These are phyloP conservation scores for Haemorhous mexicanus DNA, from an alignment of 2,113 vertebrate species.

Conservation along the genomic window DNA sequence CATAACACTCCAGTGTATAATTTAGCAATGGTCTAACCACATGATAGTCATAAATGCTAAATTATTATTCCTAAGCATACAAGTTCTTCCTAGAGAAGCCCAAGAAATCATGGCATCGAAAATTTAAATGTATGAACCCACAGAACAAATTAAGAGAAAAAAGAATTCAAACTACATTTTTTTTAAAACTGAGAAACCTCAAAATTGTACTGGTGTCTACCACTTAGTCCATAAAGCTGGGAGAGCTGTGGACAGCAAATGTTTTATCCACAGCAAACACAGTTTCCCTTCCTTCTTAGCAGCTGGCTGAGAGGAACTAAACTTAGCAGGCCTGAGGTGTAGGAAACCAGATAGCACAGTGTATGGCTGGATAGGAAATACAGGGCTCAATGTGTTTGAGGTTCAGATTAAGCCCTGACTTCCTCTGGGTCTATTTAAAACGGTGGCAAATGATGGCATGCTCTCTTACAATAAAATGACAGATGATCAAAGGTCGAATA, in stretches of 20 bases:
- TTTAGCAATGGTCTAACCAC: neutral
- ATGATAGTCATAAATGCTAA: neutral
- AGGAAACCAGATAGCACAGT: constrained; percentile 79
- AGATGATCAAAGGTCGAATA: constrained; percentile 74
- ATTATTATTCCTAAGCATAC: neutral
- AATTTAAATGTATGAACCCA: neutral
- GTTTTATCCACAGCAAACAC: constrained; percentile 20
- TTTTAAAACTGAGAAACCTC: neutral
- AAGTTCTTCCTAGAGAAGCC: neutral
- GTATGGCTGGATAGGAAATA: constrained; percentile 76
- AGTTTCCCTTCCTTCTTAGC: constrained; percentile 67
- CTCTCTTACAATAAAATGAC: constrained; percentile 73
- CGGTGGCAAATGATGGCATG: constrained; percentile 72
- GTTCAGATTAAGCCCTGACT: constrained; percentile 79
- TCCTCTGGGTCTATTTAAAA: constrained; percentile 80
- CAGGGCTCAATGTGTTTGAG: constrained; percentile 79
- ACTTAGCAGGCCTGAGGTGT: constrained; percentile 77
- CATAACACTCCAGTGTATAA: neutral
- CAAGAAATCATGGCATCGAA: neutral
- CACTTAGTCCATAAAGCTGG: neutral
- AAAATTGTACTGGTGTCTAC: neutral
- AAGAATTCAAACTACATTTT: neutral
- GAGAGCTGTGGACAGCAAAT: neutral
- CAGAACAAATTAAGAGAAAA: neutral
- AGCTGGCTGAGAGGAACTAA: constrained; percentile 76